Conservation (phyloP, 2,888 invertebrate genomes). For the Muschampia plurimacula region DNA sequence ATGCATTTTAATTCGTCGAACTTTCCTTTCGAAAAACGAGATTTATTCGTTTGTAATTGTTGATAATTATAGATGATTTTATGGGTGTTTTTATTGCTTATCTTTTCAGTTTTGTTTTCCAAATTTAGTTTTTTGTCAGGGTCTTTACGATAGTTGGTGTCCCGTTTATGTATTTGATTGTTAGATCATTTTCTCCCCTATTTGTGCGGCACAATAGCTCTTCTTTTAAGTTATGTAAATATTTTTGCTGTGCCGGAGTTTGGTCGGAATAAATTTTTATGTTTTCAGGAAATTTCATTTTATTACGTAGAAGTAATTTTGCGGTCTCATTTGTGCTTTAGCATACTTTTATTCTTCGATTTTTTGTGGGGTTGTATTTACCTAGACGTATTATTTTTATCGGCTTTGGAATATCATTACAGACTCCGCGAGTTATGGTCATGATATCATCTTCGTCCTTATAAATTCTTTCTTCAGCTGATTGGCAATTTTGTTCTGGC, state of each 20-base stretch:
- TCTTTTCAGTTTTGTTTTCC: not conserved
- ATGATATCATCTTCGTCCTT: too few species aligned
- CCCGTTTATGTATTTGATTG: slow-evolving; percentile 5
- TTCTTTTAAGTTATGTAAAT: slow-evolving; percentile 23
- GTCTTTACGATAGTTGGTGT: slow-evolving; percentile 32
- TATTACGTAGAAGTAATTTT: slow-evolving; percentile 22
- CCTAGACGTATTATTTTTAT: too few species aligned
- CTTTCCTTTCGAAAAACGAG: slow-evolving; percentile 39
- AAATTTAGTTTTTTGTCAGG: not conserved
- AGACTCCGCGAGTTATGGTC: too few species aligned
- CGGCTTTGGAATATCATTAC: too few species aligned
- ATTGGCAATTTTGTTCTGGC: too few species aligned
- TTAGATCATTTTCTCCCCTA: slow-evolving; percentile 33
- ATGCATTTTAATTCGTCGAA: slow-evolving; percentile 40
- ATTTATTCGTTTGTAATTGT: slow-evolving; percentile 35
- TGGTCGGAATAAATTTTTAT: slow-evolving; percentile 39
- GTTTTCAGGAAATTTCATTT: slow-evolving; percentile 31
- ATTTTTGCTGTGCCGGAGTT: slow-evolving; percentile 39
- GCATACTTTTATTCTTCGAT: slow-evolving; percentile 22
- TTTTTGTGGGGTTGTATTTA: too few species aligned
- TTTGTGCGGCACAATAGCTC: slow-evolving; percentile 21
- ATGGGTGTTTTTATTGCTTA: slow-evolving; percentile 10
- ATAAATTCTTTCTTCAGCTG: too few species aligned
- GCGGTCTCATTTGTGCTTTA: slow-evolving; percentile 25
- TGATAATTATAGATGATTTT: slow-evolving; percentile 39